Evolutionary conservation across 2,888 invertebrate species (phyloP), one percentile per base, ranked within the genome.

Genomic region (Brenthis daphne): DNA sequence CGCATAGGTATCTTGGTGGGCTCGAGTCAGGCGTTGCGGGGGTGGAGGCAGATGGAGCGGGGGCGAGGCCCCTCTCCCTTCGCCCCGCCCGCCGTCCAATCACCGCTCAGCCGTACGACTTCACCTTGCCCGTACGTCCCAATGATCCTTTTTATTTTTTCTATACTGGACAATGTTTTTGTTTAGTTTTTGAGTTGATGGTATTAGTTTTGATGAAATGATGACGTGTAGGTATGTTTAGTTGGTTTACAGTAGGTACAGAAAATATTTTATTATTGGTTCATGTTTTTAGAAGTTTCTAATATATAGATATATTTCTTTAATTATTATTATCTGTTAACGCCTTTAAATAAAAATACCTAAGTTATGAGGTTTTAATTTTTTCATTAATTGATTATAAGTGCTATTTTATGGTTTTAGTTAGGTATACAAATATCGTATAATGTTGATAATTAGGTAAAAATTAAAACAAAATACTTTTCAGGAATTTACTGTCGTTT

Each of bases 111-210:
- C 83, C 84, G 84, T 77, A 83, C 88, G 90, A 87, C 82, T 84
- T 89, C 82, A 92, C 92, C 88, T 92, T 91, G 90, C 84, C 85
- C 83, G 86, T 84, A 85, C 92, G 92, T 90, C 89, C 90, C 86
- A 83, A 76, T 79, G 80, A 82, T 84, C 85, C 85, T 88, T 88
- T 89, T 85, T 81, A 72, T 82, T 82, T 84, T 74, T 75, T 72
- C 60, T 71, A 65, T 66, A 61, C 67, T 77, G 75, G 72, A 51
- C 78, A 76, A 77, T 76, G 78, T 77, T 83, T 82, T 82, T 82
- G 80, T 79, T 79, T 82, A 72, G 73, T 69, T 69, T 65, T 68
- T 64, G 68, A 70, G 61, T 68, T 65, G 66, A 67, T 51, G 64
- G 63, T 65, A 68, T 71, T 72, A 71, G 68, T 68, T 70, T 72